These are phyloP conservation scores for Oreochromis aureus DNA, from an alignment of 2,113 vertebrate genomes.

Conservation along the genomic window DNA sequence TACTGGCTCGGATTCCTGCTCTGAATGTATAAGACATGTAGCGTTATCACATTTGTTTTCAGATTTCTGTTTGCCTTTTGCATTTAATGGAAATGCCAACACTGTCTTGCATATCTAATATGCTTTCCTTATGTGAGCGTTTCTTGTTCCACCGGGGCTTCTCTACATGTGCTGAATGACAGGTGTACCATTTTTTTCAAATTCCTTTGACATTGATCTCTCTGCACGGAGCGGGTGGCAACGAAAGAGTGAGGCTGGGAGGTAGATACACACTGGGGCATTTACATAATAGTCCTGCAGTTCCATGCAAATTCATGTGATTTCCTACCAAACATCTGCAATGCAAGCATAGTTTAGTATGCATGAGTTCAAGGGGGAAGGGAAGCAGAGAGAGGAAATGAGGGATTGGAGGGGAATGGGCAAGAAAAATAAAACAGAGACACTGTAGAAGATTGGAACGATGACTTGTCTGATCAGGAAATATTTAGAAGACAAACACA, in stretches of 20 bases:
- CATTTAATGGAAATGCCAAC: not conserved
- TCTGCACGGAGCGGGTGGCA: not conserved
- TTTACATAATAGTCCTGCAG: constrained; percentile 70
- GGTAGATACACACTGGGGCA: constrained; percentile 33
- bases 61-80: not conserved
- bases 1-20: not conserved
- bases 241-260: constrained; percentile 9
- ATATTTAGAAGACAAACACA: constrained; percentile 30
- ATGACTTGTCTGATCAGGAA: constrained; percentile 27
- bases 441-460: not conserved
- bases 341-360: constrained; percentile 68
- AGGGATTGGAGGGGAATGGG: constrained; percentile 16
- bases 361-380: constrained; percentile 42
- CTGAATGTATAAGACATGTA: not conserved
- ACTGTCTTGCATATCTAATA: not conserved
- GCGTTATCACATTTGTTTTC: not conserved
- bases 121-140: not conserved
- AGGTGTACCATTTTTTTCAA: constrained; percentile 3
- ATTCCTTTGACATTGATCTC: constrained; percentile 3
- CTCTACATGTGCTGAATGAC: not conserved
- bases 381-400: not conserved
- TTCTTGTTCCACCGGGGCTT: not conserved
- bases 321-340: constrained; percentile 65
- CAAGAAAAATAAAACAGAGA: not conserved
- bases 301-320: constrained; percentile 69